phyloP scores from a whole-genome alignment of 2,797 vertebrate species.

The Amblyopsis hoosieri region DNA sequence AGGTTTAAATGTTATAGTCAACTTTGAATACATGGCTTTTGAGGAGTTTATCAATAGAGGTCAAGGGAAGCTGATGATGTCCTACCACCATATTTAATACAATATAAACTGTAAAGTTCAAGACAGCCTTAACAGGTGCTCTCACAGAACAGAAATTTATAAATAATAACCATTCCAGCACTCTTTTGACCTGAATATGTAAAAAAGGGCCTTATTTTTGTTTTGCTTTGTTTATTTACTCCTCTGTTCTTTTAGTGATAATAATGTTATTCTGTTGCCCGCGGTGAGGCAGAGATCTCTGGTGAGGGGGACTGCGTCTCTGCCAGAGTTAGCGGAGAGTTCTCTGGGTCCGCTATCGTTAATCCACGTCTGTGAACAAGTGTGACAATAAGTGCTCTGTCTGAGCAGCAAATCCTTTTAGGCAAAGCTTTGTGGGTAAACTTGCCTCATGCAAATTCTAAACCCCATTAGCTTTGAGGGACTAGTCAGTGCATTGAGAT shows the following conservation, averaged over 20 bases:
- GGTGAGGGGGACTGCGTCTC: conserved; percentile 42
- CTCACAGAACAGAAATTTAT: too few relatives aligned
- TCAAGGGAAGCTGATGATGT: too few relatives aligned
- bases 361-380: conserved; percentile 78
- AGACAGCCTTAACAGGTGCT: too few relatives aligned
- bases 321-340: conserved; percentile 62
- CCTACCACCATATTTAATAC: too few relatives aligned
- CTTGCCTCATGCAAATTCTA: conserved; percentile 84
- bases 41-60: too few relatives aligned
- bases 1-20: too few relatives aligned
- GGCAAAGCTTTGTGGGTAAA: conserved; percentile 82
- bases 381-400: conserved; percentile 84
- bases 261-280: conserved; percentile 7
- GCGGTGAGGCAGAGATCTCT: conserved; percentile 38
- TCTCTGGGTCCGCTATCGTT: conserved; percentile 67
- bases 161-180: too few relatives aligned
- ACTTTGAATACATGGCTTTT: too few relatives aligned
- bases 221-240: too few relatives aligned
- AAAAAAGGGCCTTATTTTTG: too few relatives aligned
- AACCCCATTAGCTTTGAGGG: conserved; percentile 85
- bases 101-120: too few relatives aligned
- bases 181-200: too few relatives aligned
- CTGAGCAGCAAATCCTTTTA: conserved; percentile 82
- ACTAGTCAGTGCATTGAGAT: conserved; percentile 84
- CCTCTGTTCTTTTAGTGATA: background rate